phyloP scores from a whole-genome alignment of 2,888 invertebrate genomes.

The Onthophagus sagittarius region DNA sequence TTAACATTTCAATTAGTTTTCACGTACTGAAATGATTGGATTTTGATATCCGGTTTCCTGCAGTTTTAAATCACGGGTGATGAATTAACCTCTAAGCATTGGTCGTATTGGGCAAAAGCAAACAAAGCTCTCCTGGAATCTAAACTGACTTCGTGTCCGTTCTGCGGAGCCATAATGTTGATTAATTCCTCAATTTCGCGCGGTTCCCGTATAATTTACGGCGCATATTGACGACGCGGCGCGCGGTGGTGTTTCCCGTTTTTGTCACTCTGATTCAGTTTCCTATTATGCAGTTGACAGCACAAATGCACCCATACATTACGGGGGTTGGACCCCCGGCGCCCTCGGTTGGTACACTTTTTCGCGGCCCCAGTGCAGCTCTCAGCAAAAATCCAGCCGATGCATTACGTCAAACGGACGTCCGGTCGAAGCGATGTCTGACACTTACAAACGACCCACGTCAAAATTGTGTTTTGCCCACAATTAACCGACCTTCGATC shows the following conservation, averaged over 20 bases:
- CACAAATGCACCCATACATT: conserved; percentile 19
- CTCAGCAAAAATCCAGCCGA: conserved; percentile 7
- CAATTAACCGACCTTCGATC: neutral
- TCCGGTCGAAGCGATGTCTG: neutral
- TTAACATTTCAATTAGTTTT: no score
- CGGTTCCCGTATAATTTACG: conserved; percentile 20
- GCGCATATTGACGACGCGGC: conserved; percentile 22
- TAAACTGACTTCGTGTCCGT: neutral
- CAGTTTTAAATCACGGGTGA: neutral
- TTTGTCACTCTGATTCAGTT: conserved; percentile 23
- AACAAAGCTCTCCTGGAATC: neutral
- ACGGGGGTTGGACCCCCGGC: conserved; percentile 1
- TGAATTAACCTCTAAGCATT: neutral
- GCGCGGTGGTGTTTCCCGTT: conserved; percentile 23
- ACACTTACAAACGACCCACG: neutral
- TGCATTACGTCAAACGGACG: conserved; percentile 8
- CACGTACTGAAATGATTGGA: no score
- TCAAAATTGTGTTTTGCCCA: neutral
- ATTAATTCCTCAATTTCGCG: conserved; percentile 22
- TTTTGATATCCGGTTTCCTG: no score
- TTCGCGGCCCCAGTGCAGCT: neutral
- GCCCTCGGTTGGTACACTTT: neutral
- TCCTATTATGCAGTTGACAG: conserved; percentile 24
- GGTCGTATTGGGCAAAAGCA: neutral
- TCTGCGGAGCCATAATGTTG: conserved; percentile 15